Evolutionary conservation across 2,888 invertebrate genomes (phyloP).

Genomic region (Tetrapedia diversipes): DNA sequence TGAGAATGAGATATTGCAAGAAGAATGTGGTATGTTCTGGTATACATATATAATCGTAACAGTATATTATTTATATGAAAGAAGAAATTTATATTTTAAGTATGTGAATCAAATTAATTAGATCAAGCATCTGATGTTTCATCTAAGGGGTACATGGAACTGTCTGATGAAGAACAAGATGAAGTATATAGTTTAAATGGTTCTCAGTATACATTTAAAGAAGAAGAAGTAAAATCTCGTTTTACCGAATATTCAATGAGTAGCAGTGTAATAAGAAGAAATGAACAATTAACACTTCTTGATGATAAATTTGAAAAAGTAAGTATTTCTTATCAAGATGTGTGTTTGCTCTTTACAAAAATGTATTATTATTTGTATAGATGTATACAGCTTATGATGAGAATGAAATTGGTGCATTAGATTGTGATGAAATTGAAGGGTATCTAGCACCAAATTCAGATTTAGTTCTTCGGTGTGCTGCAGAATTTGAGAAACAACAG

Average conservation of each 20-base stretch:
- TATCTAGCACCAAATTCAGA: slow-evolving; percentile 88
- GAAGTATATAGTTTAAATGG: slow-evolving; percentile 83
- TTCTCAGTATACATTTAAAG: slow-evolving; percentile 83
- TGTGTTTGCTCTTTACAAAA: not conserved
- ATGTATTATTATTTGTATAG: slow-evolving; percentile 79
- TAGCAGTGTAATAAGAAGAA: slow-evolving; percentile 94
- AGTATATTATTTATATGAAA: not conserved
- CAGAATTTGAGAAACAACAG: slow-evolving; percentile 89
- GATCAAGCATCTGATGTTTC: slow-evolving; percentile 81
- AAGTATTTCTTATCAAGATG: slow-evolving; percentile 60
- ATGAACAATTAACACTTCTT: slow-evolving; percentile 90
- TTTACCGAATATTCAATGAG: slow-evolving; percentile 98
- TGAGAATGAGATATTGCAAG: slow-evolving; percentile 78
- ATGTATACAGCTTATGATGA: slow-evolving; percentile 94
- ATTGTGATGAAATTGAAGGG: slow-evolving; percentile 95
- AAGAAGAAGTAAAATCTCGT: slow-evolving; percentile 92
- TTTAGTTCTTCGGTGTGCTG: slow-evolving; percentile 88
- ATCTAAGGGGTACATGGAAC: slow-evolving; percentile 68
- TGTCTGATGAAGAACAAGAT: slow-evolving; percentile 81
- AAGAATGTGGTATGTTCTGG: slow-evolving; percentile 64
- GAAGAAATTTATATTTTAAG: slow-evolving; percentile 17
- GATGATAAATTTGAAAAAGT: slow-evolving; percentile 96
- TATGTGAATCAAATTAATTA: slow-evolving; percentile 82
- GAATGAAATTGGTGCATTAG: slow-evolving; percentile 94
- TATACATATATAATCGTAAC: not conserved